Conservation (phyloP, 2,888 invertebrate genomes). For the Orthosia incerta region DNA sequence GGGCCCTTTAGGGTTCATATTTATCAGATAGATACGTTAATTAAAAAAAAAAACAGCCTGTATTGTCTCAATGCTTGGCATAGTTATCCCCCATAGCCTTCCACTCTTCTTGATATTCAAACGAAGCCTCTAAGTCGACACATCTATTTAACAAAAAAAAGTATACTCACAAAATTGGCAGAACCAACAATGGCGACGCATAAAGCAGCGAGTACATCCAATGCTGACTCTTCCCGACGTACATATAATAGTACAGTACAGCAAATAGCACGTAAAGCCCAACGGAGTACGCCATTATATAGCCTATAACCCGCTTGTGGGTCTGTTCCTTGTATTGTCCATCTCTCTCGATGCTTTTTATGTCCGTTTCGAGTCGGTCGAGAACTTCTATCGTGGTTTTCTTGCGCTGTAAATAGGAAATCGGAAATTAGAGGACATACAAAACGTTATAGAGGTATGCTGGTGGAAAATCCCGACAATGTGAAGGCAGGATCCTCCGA, state of each 20-base stretch:
- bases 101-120: no score
- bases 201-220: constrained; percentile 94
- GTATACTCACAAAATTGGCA: constrained; percentile 95
- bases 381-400: constrained; percentile 89
- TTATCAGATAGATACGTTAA: no score
- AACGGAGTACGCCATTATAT: constrained; percentile 93
- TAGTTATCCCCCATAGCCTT: no score
- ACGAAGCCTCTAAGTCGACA: no score
- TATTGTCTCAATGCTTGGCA: no score
- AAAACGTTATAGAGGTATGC: background rate
- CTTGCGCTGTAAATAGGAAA: constrained; percentile 80
- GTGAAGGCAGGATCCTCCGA: no score
- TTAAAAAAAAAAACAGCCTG: no score
- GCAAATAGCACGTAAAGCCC: constrained; percentile 93
- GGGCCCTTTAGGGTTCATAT: no score
- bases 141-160: constrained; percentile 39
- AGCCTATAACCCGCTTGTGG: constrained; percentile 95
- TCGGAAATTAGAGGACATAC: background rate
- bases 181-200: constrained; percentile 94
- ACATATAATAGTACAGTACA: constrained; percentile 94
- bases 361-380: constrained; percentile 95
- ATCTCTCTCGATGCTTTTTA: constrained; percentile 95
- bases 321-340: constrained; percentile 95
- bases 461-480: no score
- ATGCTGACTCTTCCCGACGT: constrained; percentile 94